A percentile compares a stretch with the other conserved stretches of the same genome.
phyloP scores from a whole-genome alignment of 2,888 invertebrate genomes.

The Cosmopolites sordidus region DNA sequence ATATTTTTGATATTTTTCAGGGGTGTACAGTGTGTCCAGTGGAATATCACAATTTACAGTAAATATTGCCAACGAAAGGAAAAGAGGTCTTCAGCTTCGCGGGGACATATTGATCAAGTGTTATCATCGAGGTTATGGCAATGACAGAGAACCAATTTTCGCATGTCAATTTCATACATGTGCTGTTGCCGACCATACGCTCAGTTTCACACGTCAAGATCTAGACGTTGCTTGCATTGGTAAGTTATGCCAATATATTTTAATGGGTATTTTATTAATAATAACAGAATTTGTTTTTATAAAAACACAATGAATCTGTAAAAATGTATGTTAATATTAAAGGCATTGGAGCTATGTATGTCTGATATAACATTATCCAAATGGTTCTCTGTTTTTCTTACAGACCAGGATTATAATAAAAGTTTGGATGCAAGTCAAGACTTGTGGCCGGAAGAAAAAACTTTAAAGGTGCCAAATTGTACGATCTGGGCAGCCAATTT shows the following conservation, averaged over 20 bases:
- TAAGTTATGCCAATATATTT: slow-evolving; percentile 43
- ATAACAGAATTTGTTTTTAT: too few species aligned
- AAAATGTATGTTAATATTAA: too few species aligned
- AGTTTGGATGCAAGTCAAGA: too few species aligned
- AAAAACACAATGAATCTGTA: too few species aligned
- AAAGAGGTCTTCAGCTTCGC: slow-evolving; percentile 66
- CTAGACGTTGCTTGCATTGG: slow-evolving; percentile 81
- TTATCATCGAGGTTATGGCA: slow-evolving; percentile 63
- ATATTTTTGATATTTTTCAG: slow-evolving; percentile 41
- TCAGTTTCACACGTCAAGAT: slow-evolving; percentile 81
- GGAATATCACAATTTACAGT: slow-evolving; percentile 65
- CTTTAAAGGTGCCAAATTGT: too few species aligned
- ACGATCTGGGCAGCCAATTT: too few species aligned
- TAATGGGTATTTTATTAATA: too few species aligned
- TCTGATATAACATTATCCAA: too few species aligned
- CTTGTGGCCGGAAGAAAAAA: too few species aligned
- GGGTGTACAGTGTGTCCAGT: slow-evolving; percentile 66
- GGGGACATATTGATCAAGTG: slow-evolving; percentile 91
- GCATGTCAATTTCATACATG: slow-evolving; percentile 93
- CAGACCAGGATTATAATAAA: too few species aligned
- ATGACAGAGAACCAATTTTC: slow-evolving; percentile 68
- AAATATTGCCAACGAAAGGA: slow-evolving; percentile 58
- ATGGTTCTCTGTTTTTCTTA: too few species aligned
- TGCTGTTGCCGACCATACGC: slow-evolving; percentile 79
- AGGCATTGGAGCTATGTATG: too few species aligned